Evolutionary conservation across 2,797 vertebrate genomes (phyloP).

Genomic region (Smutsia gigantea): DNA sequence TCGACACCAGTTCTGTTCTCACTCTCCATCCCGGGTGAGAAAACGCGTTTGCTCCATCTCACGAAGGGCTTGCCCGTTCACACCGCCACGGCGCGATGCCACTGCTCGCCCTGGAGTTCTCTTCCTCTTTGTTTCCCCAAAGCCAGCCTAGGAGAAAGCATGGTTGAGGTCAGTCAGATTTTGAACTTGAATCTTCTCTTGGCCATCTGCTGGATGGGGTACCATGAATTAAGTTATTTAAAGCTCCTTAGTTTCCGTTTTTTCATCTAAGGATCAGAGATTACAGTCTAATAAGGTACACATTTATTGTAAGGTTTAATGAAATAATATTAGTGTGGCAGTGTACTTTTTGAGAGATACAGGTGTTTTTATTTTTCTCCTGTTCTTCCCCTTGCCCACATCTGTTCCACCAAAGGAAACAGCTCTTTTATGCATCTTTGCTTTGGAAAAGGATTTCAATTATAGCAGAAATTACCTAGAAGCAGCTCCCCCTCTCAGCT

Average conservation of each 20-base stretch:
- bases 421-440: neutral
- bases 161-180: neutral
- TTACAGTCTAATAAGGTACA: neutral
- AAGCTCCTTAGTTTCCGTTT: neutral
- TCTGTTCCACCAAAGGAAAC: neutral
- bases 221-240: neutral
- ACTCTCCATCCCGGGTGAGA: neutral
- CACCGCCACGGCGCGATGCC: accelerated
- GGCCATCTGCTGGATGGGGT: neutral
- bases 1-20: neutral
- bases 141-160: neutral
- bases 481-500: neutral
- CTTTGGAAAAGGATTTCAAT: conserved; percentile 10
- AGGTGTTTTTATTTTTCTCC: neutral
- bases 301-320: neutral
- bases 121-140: neutral
- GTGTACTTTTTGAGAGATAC: neutral
- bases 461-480: neutral
- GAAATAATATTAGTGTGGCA: neutral
- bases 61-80: accelerated
- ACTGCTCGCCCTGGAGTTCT: accelerated
- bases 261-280: neutral
- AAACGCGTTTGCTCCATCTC: neutral
- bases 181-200: neutral
- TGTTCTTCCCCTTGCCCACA: neutral